Evolutionary conservation across 2,888 invertebrate genomes (phyloP), one percentile per base, ranked within the genome.

Genomic region (Helleia helle): DNA sequence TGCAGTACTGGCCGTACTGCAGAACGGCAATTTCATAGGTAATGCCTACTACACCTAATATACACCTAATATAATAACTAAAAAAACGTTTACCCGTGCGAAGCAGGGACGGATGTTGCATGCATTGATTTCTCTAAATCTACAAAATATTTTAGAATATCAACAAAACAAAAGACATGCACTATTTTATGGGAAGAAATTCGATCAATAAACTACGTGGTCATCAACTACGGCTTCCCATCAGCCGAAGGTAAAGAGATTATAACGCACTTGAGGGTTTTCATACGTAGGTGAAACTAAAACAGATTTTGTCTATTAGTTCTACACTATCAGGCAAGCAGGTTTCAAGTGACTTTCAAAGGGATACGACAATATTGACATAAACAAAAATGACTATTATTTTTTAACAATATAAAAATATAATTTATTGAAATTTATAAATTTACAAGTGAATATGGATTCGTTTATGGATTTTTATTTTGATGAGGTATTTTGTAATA

Each of bases 391-490:
- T n/a, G n/a, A n/a, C n/a, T n/a, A n/a, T n/a, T n/a, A n/a, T n/a
- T 8, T 29, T 29, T 7, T 5, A 15, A 29, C n/a, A n/a, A n/a
- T n/a, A n/a, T 18, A 18, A 6, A 29, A 26, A n/a, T n/a, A n/a
- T n/a, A n/a, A n/a, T n/a, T n/a, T 13, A 2, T 9, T 26, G n/a
- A 4, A 26, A 31, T 11, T 13, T 22, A 39, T 38, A 44, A 42
- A 44, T 43, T 8, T 22, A 38, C 34, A 12, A 43, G 11, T 40
- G 15, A 36, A 11, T 18, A 94, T 94, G 94, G 93, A 94, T 70
- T 87, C 89, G 49, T 87, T 93, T 54, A 90, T 94, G 73, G 90
- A 93, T 52, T 91, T 88, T 63, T 94, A 93, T 75, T 93, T 93
- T 58, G 92, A 93, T 51, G 87, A 89, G 62, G 88, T 92, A 34